Evolutionary conservation across 2,113 vertebrate species (phyloP), one percentile per base, ranked within the genome.

Genomic region (Tupaia chinensis): DNA sequence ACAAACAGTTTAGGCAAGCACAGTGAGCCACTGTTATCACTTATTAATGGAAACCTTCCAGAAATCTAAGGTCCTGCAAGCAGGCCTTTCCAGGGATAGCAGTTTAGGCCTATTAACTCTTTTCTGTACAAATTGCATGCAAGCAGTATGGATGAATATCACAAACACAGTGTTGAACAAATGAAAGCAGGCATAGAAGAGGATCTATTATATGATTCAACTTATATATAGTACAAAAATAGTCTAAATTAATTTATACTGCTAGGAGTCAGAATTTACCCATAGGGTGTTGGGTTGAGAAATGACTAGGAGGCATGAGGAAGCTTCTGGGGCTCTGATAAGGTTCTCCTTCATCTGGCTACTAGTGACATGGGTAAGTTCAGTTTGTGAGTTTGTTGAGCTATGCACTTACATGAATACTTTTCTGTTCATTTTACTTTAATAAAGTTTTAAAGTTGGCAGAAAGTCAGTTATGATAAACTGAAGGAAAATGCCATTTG

Each of bases 381-480:
- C 22, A 17, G 29, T 93, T 86, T 80, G 73, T 97, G 86, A 60
- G n/a, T 13, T 88, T 77, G 93, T 80, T 90, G 72, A 76, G 23
- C 65, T 72, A 17, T 72, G 78, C n/a, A n/a, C 34, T 76, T 72
- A 23, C 13, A 70, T 60, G n/a, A 74, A 12, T 27, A 74, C 8
- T 66, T 88, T 91, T 72, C 15, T 70, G 7, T 73, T 82, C 91
- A 17, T 80, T 68, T 20, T 74, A 32, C 29, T 60, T 88, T 10
- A 70, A 53, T 77, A 29, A 44, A 58, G 1, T 63, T 79, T 84
- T 68, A 25, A 44, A 73, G 44, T 89, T 13, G 79, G 15, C n/a
- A 88, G 79, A 76, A 73, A 89, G 34, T 94, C 9, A 9, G 15
- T 58, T 61, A 60, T 44, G 32, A 78, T 72, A 80, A 88, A 74